These are phyloP conservation scores for Orius insidiosus DNA, from an alignment of 1,140 invertebrate species.

Conservation along the genomic window DNA sequence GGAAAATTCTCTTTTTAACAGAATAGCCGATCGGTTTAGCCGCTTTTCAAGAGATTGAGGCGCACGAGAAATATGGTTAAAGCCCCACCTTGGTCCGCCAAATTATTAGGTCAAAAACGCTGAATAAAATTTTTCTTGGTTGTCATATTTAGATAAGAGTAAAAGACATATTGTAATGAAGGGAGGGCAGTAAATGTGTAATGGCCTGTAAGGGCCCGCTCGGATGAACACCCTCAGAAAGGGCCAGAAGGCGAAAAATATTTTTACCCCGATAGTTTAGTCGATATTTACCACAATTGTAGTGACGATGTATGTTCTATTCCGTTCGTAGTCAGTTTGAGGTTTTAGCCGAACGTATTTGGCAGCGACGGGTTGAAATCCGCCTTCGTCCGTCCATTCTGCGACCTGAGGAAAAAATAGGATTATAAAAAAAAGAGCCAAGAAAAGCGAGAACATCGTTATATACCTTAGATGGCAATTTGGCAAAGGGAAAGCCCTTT, in stretches of 20 bases:
- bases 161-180: too few species aligned
- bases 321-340: conserved; percentile 56
- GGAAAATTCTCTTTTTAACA: too few species aligned
- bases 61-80: too few species aligned
- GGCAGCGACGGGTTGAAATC: conserved; percentile 55
- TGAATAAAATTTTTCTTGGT: too few species aligned
- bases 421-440: conserved; percentile 3
- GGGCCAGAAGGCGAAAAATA: conserved; percentile 10
- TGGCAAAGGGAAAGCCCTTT: conserved; percentile 3
- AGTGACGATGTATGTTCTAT: conserved; percentile 81
- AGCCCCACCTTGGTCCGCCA: too few species aligned
- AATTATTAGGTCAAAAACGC: too few species aligned
- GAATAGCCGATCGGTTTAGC: too few species aligned
- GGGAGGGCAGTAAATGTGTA: too few species aligned
- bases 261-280: conserved; percentile 1
- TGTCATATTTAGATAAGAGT: too few species aligned
- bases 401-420: conserved; percentile 45
- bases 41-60: too few species aligned
- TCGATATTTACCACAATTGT: conserved; percentile 61
- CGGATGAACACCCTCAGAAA: too few species aligned
- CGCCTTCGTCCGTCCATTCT: conserved; percentile 73
- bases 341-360: conserved; percentile 58
- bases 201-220: too few species aligned
- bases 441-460: neutral
- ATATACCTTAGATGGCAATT: conserved; percentile 1